Evolutionary conservation across 2,113 vertebrate species (phyloP).

Genomic region (Cephalopholis sonnerati): DNA sequence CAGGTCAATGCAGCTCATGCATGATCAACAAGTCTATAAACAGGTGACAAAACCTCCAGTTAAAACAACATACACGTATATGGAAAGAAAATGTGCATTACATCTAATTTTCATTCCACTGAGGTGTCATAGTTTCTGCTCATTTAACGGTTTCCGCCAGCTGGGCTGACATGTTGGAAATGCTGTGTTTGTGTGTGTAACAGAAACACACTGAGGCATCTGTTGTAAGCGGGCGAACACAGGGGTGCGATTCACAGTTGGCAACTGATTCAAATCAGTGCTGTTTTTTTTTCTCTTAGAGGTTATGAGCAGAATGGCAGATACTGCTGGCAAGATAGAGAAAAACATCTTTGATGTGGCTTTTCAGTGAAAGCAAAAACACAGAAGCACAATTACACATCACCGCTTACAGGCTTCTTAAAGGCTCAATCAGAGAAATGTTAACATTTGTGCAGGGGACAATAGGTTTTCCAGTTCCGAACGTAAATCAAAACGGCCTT

Average conservation of each 20-base stretch:
- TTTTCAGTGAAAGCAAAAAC: constrained; percentile 62
- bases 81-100: constrained; percentile 66
- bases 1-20: constrained; percentile 27
- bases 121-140: constrained; percentile 79
- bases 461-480: constrained; percentile 67
- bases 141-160: constrained; percentile 76
- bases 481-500: constrained; percentile 61
- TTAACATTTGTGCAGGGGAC: constrained; percentile 68
- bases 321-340: constrained; percentile 11
- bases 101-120: constrained; percentile 63
- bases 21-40: constrained; percentile 53
- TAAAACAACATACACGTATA: constrained; percentile 48
- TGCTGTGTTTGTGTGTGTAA: constrained; percentile 45
- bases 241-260: constrained; percentile 45
- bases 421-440: constrained; percentile 66
- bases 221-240: constrained; percentile 44
- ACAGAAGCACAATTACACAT: constrained; percentile 52
- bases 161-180: constrained; percentile 59
- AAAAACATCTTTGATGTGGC: constrained; percentile 72
- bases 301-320: constrained; percentile 35
- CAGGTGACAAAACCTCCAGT: constrained; percentile 47
- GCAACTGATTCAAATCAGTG: constrained; percentile 44
- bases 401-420: constrained; percentile 49
- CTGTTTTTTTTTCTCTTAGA: constrained; percentile 16
- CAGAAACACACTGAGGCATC: constrained; percentile 52